phyloP scores from a whole-genome alignment of 2,797 vertebrate species.

The Alfaro cultratus region DNA sequence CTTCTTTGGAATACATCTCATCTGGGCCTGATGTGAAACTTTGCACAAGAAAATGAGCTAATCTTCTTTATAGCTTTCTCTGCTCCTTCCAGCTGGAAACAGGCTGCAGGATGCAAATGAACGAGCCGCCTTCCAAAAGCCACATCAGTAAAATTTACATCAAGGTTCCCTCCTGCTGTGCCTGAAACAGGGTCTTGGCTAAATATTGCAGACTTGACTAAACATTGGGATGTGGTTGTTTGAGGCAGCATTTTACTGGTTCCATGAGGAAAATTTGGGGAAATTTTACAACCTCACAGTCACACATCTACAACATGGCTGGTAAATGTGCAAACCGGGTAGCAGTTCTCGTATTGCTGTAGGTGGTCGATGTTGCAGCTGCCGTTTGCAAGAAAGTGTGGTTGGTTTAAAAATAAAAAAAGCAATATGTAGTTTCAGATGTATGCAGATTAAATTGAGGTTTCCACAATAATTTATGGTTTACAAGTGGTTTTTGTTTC shows the following conservation, averaged over 20 bases:
- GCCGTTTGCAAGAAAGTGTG: constrained; percentile 9
- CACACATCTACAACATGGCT: constrained; percentile 28
- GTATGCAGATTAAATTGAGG: background rate
- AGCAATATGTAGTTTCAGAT: background rate
- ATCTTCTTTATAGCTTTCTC: constrained; percentile 8
- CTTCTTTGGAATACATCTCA: background rate
- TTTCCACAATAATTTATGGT: background rate
- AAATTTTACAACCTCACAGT: constrained; percentile 6
- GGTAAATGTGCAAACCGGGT: constrained; percentile 15
- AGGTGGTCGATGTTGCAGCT: constrained; percentile 50
- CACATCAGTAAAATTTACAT: constrained; percentile 47
- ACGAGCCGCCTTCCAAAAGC: constrained; percentile 44
- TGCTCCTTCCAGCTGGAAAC: constrained; percentile 46
- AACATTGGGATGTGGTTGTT: constrained; percentile 28
- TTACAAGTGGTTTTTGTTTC: background rate
- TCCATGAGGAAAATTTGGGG: constrained; percentile 30
- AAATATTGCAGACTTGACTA: constrained; percentile 17
- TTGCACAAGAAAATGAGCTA: background rate
- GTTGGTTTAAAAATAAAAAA: background rate
- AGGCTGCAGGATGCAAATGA: constrained; percentile 61
- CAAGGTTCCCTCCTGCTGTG: background rate
- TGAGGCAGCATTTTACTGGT: constrained; percentile 45
- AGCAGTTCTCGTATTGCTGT: background rate
- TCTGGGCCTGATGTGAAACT: constrained; percentile 13
- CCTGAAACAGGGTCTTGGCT: constrained; percentile 51